phyloP scores from a whole-genome alignment of 2,888 invertebrate species.

The Dynastes grantii region DNA sequence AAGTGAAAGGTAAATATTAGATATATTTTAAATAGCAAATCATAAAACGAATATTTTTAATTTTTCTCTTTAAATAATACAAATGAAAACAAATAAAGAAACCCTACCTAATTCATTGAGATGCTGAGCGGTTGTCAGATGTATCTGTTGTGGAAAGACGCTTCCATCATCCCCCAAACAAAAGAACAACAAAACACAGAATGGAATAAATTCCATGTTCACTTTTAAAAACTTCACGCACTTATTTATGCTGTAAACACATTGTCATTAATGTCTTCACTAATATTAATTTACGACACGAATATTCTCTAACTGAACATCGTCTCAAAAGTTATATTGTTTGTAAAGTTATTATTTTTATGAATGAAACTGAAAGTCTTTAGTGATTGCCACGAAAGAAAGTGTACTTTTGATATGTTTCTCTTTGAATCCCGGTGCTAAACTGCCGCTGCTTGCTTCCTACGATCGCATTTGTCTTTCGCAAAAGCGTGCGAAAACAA shows the following conservation, averaged over 20 bases:
- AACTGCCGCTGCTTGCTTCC: slow-evolving; percentile 12
- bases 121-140: slow-evolving; percentile 15
- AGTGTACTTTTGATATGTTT: background rate
- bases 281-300: background rate
- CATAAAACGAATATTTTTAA: background rate
- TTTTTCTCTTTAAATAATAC: background rate
- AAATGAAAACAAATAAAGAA: background rate
- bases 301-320: too few relatives aligned
- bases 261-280: background rate
- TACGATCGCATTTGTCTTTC: slow-evolving; percentile 19
- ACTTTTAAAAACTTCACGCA: slow-evolving; percentile 30
- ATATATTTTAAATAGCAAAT: background rate
- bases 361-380: slow-evolving; percentile 4
- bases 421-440: background rate
- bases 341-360: too few relatives aligned
- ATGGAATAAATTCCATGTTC: slow-evolving; percentile 46
- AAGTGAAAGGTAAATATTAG: background rate
- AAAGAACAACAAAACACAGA: slow-evolving; percentile 44
- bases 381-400: background rate
- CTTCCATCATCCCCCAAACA: slow-evolving; percentile 39
- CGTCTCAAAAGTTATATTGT: too few relatives aligned
- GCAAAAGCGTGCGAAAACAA: slow-evolving; percentile 50
- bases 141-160: slow-evolving; percentile 29
- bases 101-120: slow-evolving; percentile 35
- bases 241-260: slow-evolving; percentile 21